Percentiles rank a stretch among this genome's conserved stretches.
phyloP scores from a whole-genome alignment of 2,797 vertebrate genomes.

The Leucoraja ocellata region DNA sequence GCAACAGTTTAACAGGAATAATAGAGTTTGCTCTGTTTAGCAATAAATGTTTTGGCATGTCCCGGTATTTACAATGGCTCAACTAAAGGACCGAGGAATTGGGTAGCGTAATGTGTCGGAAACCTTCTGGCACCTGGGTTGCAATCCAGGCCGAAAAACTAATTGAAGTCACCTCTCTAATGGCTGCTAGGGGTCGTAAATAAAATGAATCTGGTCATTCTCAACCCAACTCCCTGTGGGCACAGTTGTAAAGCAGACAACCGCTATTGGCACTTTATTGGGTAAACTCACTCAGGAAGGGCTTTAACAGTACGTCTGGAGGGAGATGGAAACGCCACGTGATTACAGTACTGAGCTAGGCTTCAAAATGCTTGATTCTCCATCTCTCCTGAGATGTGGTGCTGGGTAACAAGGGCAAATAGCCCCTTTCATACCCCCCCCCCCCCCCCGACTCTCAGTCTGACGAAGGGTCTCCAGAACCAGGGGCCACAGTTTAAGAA shows the following conservation, averaged over 20 bases:
- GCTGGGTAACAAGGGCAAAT: too few relatives aligned
- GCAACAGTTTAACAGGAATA: background rate
- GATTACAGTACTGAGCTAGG: background rate
- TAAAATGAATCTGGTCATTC: slow-evolving; percentile 30
- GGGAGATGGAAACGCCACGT: slow-evolving; percentile 6
- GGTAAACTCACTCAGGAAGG: background rate
- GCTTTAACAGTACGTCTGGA: background rate
- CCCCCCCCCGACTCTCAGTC: too few relatives aligned
- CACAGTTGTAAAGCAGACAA: slow-evolving; percentile 4
- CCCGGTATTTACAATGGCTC: background rate
- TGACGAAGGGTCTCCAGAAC: too few relatives aligned
- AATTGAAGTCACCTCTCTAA: slow-evolving; percentile 19
- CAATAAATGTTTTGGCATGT: slow-evolving; percentile 32
- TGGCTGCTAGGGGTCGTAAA: background rate
- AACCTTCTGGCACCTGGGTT: slow-evolving; percentile 9
- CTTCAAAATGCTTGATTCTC: background rate
- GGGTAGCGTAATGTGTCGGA: slow-evolving; percentile 9
- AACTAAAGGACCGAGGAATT: background rate
- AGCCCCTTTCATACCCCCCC: too few relatives aligned
- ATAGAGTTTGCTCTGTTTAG: background rate
- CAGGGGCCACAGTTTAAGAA: too few relatives aligned
- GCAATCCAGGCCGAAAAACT: background rate
- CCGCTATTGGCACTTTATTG: background rate
- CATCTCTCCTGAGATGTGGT: too few relatives aligned
- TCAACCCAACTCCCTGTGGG: slow-evolving; percentile 18